Conservation (phyloP, 2,113 vertebrate species). For the Egretta garzetta region DNA sequence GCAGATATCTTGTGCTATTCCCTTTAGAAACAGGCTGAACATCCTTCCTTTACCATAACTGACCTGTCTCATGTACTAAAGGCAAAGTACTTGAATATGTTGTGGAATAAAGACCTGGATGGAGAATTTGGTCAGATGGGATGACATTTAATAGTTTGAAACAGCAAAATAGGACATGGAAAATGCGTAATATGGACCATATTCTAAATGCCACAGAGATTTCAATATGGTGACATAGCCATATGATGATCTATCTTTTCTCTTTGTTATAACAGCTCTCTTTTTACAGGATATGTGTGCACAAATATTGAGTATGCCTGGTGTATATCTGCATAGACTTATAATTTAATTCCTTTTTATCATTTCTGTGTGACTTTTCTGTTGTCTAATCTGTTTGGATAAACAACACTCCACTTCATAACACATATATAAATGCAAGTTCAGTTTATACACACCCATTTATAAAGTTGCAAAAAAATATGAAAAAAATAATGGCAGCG, state of each 20-base stretch:
- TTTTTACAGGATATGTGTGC: not conserved
- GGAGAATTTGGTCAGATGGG: not conserved
- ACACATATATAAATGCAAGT: slow-evolving; percentile 8
- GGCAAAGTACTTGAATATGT: not conserved
- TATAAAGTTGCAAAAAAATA: slow-evolving; percentile 32
- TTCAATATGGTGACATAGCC: slow-evolving; percentile 52
- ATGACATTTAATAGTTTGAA: not conserved
- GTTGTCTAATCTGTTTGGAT: slow-evolving; percentile 54
- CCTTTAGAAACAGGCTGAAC: not conserved
- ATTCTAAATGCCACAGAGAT: not conserved
- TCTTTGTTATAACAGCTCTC: not conserved
- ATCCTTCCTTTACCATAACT: not conserved
- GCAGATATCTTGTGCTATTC: not conserved
- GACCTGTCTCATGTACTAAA: not conserved
- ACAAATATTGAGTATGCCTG: not conserved
- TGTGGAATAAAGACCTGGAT: not conserved
- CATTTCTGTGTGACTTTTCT: not conserved
- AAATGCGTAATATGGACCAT: not conserved
- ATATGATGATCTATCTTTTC: not conserved
- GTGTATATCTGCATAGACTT: not conserved
- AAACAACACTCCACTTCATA: slow-evolving; percentile 62
- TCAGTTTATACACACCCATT: not conserved
- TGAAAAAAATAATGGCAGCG: slow-evolving; percentile 27
- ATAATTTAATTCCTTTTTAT: not conserved
- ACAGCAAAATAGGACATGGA: not conserved